Evolutionary conservation across 2,113 vertebrate species (phyloP).

Genomic region (Cyprinodon tularosa): DNA sequence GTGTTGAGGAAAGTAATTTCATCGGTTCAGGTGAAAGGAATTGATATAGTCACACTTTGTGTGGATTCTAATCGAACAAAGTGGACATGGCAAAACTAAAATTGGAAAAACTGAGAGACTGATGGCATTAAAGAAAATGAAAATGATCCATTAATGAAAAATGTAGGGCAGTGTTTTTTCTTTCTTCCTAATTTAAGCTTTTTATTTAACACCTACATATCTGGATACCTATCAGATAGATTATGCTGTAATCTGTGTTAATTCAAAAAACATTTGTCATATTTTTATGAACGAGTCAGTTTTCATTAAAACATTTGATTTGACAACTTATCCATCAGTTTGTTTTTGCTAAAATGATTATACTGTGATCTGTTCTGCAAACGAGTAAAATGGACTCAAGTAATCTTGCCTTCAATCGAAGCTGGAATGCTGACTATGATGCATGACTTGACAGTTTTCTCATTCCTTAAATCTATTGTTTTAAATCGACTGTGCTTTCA

Average conservation of each 20-base stretch:
- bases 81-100: constrained; percentile 63
- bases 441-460: constrained; percentile 73
- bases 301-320: constrained; percentile 30
- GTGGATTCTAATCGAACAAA: constrained; percentile 68
- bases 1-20: constrained; percentile 65
- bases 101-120: constrained; percentile 61
- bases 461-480: constrained; percentile 85
- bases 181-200: constrained; percentile 7
- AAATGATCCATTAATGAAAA: constrained; percentile 38
- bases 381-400: constrained; percentile 58
- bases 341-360: neutral
- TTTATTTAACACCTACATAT: constrained; percentile 26
- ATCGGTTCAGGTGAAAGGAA: constrained; percentile 52
- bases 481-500: constrained; percentile 81
- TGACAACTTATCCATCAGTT: constrained; percentile 18
- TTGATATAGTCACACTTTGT: constrained; percentile 60
- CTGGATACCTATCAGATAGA: constrained; percentile 19
- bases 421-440: constrained; percentile 71
- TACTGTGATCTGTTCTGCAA: constrained; percentile 35
- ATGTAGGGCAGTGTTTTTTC: constrained; percentile 3
- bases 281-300: neutral
- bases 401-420: constrained; percentile 58
- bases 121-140: constrained; percentile 56
- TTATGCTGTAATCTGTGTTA: constrained; percentile 1
- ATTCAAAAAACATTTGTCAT: constrained; percentile 34